Evolutionary conservation across 2,888 invertebrate genomes (phyloP), one percentile per base, ranked within the genome.

Genomic region (Eupsilia transversa): DNA sequence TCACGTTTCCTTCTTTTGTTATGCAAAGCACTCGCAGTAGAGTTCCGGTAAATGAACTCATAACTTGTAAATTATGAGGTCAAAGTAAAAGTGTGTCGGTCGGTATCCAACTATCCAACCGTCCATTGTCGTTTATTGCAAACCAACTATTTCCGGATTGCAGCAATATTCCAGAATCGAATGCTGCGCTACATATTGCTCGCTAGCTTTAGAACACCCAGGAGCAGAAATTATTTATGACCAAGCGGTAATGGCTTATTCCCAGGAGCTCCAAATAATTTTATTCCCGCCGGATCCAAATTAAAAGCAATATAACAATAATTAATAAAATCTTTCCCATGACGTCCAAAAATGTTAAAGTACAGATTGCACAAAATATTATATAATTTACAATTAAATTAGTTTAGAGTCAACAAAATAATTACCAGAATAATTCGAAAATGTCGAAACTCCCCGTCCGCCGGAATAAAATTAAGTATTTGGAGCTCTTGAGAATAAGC

Each of bases 101-200:
- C 30, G 33, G 14, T 65, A 41, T 54, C 2, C 59, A 67, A 20
- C 46, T 46, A 60, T 43, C 20, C 41, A 43, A 23, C 46, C 30
- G 43, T 33, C 43, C 59, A 72, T 63, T 79, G 67, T 68, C 54
- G 63, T 52, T 67, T 57, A 72, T 61, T 73, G 46, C 60, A 33
- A 83, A 30, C 69, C 49, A 43, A 63, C 63, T 74, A 81, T 84
- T 84, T 80, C 80, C 80, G 66, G 57, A 65, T 70, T 71, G 66
- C 43, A 75, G 76, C 64, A 43, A 65, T 74, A 80, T 60, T 65
- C 81, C 56, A 71, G 60, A 80, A 60, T 82, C 56, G 49, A 82
- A 75, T 56, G 33, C 49, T 43, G 33, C 56, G 64, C 67, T 64
- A 74, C 33, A 61, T 54, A 63, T 64, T 38, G 41, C 56, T 33